Evolutionary conservation across 2,797 vertebrate species (phyloP).

Genomic region (Amazona finschi): DNA sequence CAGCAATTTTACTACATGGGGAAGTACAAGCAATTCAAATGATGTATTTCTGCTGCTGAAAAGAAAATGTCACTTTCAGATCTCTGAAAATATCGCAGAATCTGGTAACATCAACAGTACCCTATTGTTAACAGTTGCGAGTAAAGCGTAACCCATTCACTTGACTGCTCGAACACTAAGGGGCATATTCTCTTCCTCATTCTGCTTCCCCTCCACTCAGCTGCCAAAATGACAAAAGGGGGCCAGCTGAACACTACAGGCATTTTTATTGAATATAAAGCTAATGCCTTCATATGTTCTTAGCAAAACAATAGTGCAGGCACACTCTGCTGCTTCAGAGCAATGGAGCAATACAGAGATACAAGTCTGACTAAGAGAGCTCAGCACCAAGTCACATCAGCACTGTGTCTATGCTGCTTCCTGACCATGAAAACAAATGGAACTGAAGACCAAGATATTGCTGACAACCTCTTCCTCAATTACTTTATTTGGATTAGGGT

Average conservation of each 20-base stretch:
- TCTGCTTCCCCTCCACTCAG: neutral
- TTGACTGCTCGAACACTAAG: neutral
- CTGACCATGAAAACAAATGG: neutral
- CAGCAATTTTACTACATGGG: neutral
- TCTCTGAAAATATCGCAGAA: constrained; percentile 17
- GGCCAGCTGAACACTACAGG: neutral
- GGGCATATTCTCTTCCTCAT: neutral
- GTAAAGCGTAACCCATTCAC: constrained; percentile 13
- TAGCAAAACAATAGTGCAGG: neutral
- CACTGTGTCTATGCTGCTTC: neutral
- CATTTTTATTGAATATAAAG: neutral
- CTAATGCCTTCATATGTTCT: neutral
- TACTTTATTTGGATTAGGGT: neutral
- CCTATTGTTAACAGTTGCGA: neutral
- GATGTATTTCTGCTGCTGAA: neutral
- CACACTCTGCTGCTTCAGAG: neutral
- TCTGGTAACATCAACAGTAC: neutral
- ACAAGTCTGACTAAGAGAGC: neutral
- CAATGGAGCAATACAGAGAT: neutral
- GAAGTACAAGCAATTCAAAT: constrained; percentile 1
- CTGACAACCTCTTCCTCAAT: neutral
- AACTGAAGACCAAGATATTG: neutral
- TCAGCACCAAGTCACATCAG: neutral
- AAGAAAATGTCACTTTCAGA: constrained; percentile 2
- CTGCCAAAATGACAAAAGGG: constrained; percentile 32